Base-by-base conservation (phyloP, 1,140 invertebrate genomes). In the Phthorimaea operculella region DNA sequence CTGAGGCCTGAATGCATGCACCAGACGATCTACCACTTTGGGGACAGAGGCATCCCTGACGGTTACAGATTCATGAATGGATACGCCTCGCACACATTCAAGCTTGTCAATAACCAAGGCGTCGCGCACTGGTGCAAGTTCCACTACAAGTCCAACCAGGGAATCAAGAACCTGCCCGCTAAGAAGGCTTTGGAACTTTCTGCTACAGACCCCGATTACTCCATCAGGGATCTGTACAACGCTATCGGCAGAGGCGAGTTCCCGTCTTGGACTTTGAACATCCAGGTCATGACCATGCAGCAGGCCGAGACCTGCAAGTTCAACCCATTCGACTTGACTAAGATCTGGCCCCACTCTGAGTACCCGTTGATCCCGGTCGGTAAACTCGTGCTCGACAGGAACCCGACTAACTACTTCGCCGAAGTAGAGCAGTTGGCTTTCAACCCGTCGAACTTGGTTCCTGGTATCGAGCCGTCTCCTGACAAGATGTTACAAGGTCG, bases 351-450 rank as follows among this genome's bases (percentile, higher is more conserved):
- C 0, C 97, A 99, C 54, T 81, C 85, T 15, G 93, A 98, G 12
- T 98, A 87, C 79, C 98, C 98, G 11, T 85, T 99, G 48, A 97
- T 97, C 54, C 92, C 91, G 4, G 96, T 98, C 1, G 98, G 98
- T 1, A 93, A 93, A 83, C 76, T 99, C 62, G 92, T 96, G 0
- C 87, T 99, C 33, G 91, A 98, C 78, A 88, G 90, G 48, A 98
- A 98, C 79, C 94, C 97, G 1, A 90, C 90, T 58, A 98, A 98
- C 77, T 98, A 98, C 81, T 98, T 97, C 80, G 90, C 94, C 44
- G 95, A 98, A 75, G 91, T 99, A 5, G 98, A 99, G 80, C 98
- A 99, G 86, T 86, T 95, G 49, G 97, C 97, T 2, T 99, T 98
- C 81, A 92, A 91, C 69, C 97, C 97, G 0, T 90, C 95, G 16